Evolutionary conservation across 2,888 invertebrate species (phyloP).

Genomic region (Drosophila koepferae): DNA sequence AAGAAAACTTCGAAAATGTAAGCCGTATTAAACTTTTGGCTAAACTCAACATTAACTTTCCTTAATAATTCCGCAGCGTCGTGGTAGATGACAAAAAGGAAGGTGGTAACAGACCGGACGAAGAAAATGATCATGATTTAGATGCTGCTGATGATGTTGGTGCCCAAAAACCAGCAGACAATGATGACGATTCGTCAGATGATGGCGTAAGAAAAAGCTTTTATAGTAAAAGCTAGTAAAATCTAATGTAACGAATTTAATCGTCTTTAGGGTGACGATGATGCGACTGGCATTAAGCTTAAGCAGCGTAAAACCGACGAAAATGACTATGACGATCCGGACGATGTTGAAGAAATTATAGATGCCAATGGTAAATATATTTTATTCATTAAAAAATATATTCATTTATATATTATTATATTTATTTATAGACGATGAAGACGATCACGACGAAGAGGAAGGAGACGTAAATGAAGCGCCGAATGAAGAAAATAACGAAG

Average conservation of each 20-base stretch:
- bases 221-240: not conserved
- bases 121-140: slow-evolving; percentile 85
- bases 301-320: slow-evolving; percentile 87
- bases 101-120: slow-evolving; percentile 49
- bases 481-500: slow-evolving; percentile 70
- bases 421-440: slow-evolving; percentile 56
- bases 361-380: slow-evolving; percentile 76
- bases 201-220: slow-evolving; percentile 77
- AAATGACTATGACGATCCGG: slow-evolving; percentile 89
- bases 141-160: slow-evolving; percentile 75
- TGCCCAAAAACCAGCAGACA: slow-evolving; percentile 69
- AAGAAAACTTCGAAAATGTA: slow-evolving; percentile 80
- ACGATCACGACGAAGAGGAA: slow-evolving; percentile 57
- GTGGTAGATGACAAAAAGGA: slow-evolving; percentile 85
- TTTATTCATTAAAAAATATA: not conserved
- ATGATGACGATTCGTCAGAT: slow-evolving; percentile 84
- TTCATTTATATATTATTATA: not conserved
- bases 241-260: not conserved
- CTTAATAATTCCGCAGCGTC: slow-evolving; percentile 70
- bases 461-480: slow-evolving; percentile 78
- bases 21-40: slow-evolving; percentile 13
- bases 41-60: not conserved
- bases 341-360: slow-evolving; percentile 87
- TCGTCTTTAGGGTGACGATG: slow-evolving; percentile 78
- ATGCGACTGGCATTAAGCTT: slow-evolving; percentile 85